These are phyloP conservation scores for Scomber colias DNA, from an alignment of 2,113 vertebrate species.

Conservation along the genomic window DNA sequence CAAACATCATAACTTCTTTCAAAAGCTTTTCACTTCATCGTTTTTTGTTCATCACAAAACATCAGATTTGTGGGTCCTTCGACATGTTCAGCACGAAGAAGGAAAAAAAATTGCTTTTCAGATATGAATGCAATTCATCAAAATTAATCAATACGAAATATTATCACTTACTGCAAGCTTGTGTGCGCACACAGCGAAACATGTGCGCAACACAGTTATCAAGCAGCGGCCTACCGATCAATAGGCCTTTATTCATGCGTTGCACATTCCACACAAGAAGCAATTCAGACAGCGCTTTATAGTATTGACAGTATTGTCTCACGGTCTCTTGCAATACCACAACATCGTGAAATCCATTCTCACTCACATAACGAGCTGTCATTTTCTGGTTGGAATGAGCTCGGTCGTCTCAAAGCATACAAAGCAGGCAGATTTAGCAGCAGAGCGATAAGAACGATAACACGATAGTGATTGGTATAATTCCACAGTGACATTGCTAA, in stretches of 20 bases:
- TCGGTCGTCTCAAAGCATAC: conserved; percentile 36
- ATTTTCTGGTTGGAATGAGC: conserved; percentile 62
- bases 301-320: conserved; percentile 63
- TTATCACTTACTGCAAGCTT: conserved; percentile 24
- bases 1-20: neutral
- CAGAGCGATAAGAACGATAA: conserved; percentile 28
- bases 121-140: conserved; percentile 53
- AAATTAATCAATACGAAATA: conserved; percentile 59
- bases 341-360: conserved; percentile 56
- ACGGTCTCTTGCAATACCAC: conserved; percentile 34
- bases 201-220: conserved; percentile 14
- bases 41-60: conserved; percentile 16
- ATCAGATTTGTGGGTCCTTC: neutral
- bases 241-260: conserved; percentile 60
- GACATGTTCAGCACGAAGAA: neutral
- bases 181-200: conserved; percentile 18
- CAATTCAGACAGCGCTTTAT: conserved; percentile 40
- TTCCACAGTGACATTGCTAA: conserved; percentile 26
- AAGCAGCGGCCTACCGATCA: conserved; percentile 37
- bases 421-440: conserved; percentile 48
- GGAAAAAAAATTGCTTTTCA: conserved; percentile 26
- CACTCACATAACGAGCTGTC: conserved; percentile 64
- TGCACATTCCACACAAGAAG: conserved; percentile 48
- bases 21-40: neutral
- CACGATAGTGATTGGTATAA: conserved; percentile 28